These are phyloP conservation scores for Lutraria lutraria DNA, from an alignment of 2,888 invertebrate genomes.

Conservation along the genomic window DNA sequence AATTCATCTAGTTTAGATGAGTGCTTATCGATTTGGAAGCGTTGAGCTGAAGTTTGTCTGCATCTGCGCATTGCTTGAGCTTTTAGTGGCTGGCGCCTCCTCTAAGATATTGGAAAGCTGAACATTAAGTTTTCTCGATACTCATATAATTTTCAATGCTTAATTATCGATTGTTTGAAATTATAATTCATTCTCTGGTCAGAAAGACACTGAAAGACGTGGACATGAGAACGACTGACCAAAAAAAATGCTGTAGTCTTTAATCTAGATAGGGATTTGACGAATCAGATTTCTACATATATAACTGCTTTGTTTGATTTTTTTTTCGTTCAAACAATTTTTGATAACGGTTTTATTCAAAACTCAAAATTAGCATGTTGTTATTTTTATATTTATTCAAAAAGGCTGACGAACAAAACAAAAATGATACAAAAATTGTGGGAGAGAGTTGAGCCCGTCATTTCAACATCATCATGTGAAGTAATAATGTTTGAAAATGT, in stretches of 20 bases:
- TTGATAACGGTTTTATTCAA: background rate
- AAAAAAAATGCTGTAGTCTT: background rate
- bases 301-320: background rate
- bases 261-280: background rate
- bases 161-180: background rate
- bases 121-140: background rate
- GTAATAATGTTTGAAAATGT: conserved; percentile 11
- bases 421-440: background rate
- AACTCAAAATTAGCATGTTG: background rate
- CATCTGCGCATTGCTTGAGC: background rate
- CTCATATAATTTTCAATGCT: background rate
- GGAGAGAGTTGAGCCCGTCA: conserved; percentile 36
- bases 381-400: background rate
- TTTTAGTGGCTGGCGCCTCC: background rate
- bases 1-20: background rate
- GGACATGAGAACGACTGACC: background rate
- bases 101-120: background rate
- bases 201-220: background rate
- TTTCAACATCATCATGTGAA: background rate
- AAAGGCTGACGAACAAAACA: background rate
- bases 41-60: background rate
- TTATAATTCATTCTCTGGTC: background rate
- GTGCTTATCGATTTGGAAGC: background rate
- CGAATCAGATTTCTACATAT: background rate
- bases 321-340: background rate